Evolutionary conservation across 2,797 vertebrate genomes (phyloP).

Genomic region (Hypotaenidia okinawae): DNA sequence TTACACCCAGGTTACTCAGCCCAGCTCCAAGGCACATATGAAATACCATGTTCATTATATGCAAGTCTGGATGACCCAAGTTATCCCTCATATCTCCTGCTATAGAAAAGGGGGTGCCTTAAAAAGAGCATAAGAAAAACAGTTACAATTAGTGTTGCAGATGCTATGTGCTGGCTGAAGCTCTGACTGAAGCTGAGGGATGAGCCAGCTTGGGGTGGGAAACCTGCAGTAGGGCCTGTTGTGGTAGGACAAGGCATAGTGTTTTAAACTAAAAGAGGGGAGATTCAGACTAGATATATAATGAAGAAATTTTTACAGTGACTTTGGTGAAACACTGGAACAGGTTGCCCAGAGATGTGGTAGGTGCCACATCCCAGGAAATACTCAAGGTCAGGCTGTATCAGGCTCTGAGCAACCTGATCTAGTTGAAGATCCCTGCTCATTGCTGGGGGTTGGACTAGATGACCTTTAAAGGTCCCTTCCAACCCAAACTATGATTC

Average conservation of each 20-base stretch:
- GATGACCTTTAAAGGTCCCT: not conserved
- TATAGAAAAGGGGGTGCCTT: not conserved
- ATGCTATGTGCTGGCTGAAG: not conserved
- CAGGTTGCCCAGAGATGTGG: not conserved
- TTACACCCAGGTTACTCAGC: constrained; percentile 54
- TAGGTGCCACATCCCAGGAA: not conserved
- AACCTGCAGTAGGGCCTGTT: not conserved
- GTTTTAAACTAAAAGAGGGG: not conserved
- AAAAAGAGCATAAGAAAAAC: not conserved
- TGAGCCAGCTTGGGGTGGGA: not conserved
- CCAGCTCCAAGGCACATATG: constrained; percentile 12
- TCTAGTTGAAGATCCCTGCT: not conserved
- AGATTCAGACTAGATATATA: not conserved
- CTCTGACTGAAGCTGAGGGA: not conserved
- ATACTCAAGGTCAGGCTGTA: not conserved
- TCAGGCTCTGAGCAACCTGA: not conserved
- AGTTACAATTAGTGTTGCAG: not conserved
- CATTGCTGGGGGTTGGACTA: not conserved
- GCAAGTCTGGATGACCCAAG: constrained; percentile 15
- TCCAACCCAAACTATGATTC: not conserved
- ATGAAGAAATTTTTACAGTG: not conserved
- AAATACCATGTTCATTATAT: constrained; percentile 49
- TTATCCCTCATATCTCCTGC: constrained; percentile 25
- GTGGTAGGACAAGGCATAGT: not conserved
- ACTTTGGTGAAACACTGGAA: not conserved